These are phyloP conservation scores for Hyperoodon ampullatus DNA, from an alignment of 2,113 vertebrate genomes.

Conservation along the genomic window DNA sequence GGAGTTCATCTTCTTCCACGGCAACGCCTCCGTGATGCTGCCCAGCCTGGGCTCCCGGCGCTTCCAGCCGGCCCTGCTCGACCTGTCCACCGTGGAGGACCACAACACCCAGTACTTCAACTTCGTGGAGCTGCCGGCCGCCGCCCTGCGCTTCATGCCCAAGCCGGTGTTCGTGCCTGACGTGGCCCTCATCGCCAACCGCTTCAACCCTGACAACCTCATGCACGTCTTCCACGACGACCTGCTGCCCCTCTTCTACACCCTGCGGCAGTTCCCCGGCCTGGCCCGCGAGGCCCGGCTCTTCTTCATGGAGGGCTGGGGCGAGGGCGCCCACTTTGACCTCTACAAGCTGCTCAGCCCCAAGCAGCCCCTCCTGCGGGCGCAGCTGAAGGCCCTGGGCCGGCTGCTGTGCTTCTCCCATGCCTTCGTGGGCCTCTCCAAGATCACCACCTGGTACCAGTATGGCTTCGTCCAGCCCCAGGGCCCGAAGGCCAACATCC, in stretches of 20 bases:
- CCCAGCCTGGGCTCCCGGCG: slow-evolving; percentile 96
- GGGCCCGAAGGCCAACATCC: slow-evolving; percentile 97
- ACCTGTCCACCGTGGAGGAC: slow-evolving; percentile 97
- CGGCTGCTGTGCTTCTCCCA: slow-evolving; percentile 97
- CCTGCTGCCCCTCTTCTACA: slow-evolving; percentile 96
- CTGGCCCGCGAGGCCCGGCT: slow-evolving; percentile 91
- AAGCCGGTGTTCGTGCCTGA: slow-evolving; percentile 97
- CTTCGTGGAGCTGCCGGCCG: slow-evolving; percentile 95
- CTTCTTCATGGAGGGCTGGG: slow-evolving; percentile 99
- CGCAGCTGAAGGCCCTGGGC: slow-evolving; percentile 94
- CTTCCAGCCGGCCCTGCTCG: slow-evolving; percentile 96
- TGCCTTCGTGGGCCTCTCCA: slow-evolving; percentile 95
- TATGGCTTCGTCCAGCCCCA: slow-evolving; percentile 98
- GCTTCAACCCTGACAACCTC: slow-evolving; percentile 98
- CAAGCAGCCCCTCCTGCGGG: slow-evolving; percentile 94
- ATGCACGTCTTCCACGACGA: slow-evolving; percentile 99
- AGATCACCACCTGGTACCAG: slow-evolving; percentile 99
- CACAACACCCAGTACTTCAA: slow-evolving; percentile 99
- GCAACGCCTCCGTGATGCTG: slow-evolving; percentile 95
- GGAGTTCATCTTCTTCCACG: slow-evolving; percentile 98
- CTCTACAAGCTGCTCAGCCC: slow-evolving; percentile 95
- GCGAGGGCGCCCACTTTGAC: slow-evolving; percentile 94
- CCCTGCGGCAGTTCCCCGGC: slow-evolving; percentile 95
- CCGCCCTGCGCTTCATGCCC: slow-evolving; percentile 94
- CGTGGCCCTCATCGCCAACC: slow-evolving; percentile 94